These are phyloP conservation scores for Sakesphorus luctuosus DNA, from an alignment of 2,113 vertebrate genomes.

Conservation along the genomic window DNA sequence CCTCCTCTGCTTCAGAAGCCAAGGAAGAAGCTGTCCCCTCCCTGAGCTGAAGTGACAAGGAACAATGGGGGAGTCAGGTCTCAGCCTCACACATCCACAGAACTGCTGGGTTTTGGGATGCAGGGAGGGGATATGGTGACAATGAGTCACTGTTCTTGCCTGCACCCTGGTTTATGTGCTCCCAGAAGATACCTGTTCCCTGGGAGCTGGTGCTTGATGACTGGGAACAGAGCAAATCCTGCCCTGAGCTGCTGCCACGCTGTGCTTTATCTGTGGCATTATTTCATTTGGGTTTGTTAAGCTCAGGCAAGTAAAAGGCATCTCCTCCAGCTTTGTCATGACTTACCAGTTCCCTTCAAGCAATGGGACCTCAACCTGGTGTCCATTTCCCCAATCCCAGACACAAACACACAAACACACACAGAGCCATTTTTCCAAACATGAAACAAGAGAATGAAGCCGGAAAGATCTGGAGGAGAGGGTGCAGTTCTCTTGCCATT, in stretches of 20 bases:
- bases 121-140: fast-evolving
- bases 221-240: neutral
- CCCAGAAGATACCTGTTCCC: neutral
- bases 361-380: neutral
- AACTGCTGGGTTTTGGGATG: neutral
- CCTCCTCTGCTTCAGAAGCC: neutral
- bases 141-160: neutral
- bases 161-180: neutral
- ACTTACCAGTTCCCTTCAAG: neutral
- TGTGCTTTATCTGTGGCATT: neutral
- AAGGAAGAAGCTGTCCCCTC: neutral
- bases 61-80: neutral
- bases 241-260: neutral
- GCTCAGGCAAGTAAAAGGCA: neutral
- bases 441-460: neutral
- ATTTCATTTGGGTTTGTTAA: neutral
- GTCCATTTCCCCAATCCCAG: neutral
- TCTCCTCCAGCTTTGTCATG: neutral
- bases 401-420: neutral
- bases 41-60: neutral
- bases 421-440: neutral
- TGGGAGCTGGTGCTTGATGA: neutral
- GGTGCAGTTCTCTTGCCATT: neutral
- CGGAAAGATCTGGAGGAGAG: neutral
- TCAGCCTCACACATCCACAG: neutral